Evolutionary conservation across 2,113 vertebrate genomes (phyloP), one percentile per base, ranked within the genome.

Genomic region (Tyrannus savana): DNA sequence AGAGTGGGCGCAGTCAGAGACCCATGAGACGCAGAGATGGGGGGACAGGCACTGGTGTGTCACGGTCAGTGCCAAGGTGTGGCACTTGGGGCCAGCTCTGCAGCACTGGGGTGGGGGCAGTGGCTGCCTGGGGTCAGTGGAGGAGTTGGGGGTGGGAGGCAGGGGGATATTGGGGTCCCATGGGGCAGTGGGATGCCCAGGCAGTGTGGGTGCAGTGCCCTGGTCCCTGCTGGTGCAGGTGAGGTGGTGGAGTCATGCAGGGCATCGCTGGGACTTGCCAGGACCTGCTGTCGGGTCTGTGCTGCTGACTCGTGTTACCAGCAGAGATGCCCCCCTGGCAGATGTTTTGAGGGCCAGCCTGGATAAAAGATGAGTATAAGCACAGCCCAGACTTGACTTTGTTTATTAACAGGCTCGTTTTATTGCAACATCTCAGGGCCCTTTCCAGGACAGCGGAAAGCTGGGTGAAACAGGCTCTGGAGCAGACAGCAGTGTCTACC

Each of bases 181-280:
- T 1, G 42, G 79, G 41, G 37, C 24, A 5, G 30, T 0, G 10
- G 58, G 68, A 14, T 19, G 60, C 28, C 14, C 27, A 10, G 87
- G 69, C 35, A 22, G 15, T 6, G 82, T 0, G 0, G 7, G 44
- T 13, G 53, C 77, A 14, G 10, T 8, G 5, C 33, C 35, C 30
- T 3, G 8, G 42, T 19, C 47, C 66, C 66, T 14, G 44, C 12
- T 7, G 63, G 11, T 5, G 14, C 35, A 44, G 69, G 4, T 14
- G 74, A 46, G 53, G 37, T n/a, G 28, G 49, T 1, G 0, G 8
- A 44, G 56, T 19, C 3, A 27, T 0, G 0, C 1, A 2, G 58
- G 37, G 17, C 35, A 13, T 27, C 2, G 2, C 69, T 9, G 46
- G 44, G 31, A 4, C 21, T 5, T 18, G 82, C 74, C 33, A 19